Percentiles rank a stretch among this genome's conserved stretches.
phyloP scores from a whole-genome alignment of 2,113 vertebrate species.

The Pitta sordida region DNA sequence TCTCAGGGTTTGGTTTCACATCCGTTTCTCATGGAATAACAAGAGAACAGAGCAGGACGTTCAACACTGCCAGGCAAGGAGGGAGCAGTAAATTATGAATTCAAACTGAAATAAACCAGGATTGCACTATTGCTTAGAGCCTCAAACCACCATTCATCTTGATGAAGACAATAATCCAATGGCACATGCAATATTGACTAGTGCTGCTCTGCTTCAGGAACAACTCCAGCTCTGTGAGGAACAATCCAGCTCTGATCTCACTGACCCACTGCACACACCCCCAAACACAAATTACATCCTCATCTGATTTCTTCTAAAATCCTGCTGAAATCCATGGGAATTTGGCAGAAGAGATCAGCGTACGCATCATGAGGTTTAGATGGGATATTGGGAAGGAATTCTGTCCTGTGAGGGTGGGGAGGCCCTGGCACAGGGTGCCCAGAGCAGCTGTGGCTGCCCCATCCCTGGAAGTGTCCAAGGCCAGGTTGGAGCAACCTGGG shows the following conservation, averaged over 20 bases:
- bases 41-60: not conserved
- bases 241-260: not conserved
- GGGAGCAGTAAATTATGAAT: not conserved
- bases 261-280: not conserved
- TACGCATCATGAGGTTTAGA: not conserved
- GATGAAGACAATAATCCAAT: conserved; percentile 6
- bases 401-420: rapidly evolving
- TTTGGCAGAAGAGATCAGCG: not conserved
- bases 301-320: not conserved
- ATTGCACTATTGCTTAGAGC: not conserved
- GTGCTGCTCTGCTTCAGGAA: not conserved
- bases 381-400: not conserved
- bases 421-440: not conserved
- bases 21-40: not conserved
- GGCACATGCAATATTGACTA: not conserved
- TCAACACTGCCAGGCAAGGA: not conserved
- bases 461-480: not conserved
- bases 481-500: not conserved
- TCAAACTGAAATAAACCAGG: not conserved
- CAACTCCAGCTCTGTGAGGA: not conserved
- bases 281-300: not conserved
- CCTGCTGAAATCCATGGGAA: not conserved
- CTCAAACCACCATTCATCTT: conserved; percentile 16
- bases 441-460: not conserved
- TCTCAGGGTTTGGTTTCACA: not conserved